phyloP scores from a whole-genome alignment of 2,113 vertebrate species.

The Etheostoma cragini region DNA sequence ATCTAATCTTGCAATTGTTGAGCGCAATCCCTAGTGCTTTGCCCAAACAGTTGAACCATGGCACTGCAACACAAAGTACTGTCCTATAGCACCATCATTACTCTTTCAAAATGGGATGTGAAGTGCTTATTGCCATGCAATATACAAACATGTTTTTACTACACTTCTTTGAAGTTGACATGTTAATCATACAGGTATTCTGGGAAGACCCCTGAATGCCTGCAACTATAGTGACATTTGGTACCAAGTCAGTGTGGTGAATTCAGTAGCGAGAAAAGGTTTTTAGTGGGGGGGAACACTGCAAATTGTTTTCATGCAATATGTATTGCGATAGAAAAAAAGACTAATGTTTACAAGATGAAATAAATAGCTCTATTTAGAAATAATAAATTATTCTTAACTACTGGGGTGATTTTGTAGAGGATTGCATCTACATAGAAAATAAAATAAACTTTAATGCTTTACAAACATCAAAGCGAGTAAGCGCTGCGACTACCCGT shows the following conservation, averaged over 20 bases:
- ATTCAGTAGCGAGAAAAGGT: neutral
- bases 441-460: no score
- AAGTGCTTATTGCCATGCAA: neutral
- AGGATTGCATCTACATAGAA: no score
- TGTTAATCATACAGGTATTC: neutral
- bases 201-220: neutral
- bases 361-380: no score
- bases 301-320: no score
- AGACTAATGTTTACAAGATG: no score
- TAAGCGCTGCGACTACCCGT: no score
- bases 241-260: neutral
- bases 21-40: neutral
- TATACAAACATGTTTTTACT: neutral
- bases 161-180: neutral
- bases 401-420: no score
- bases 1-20: constrained; percentile 5
- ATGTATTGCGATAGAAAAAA: no score
- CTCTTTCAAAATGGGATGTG: neutral
- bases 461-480: no score
- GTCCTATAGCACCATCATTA: neutral
- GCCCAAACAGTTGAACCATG: neutral
- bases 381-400: no score
- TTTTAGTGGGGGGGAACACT: neutral
- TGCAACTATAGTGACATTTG: neutral
- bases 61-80: neutral